Evolutionary conservation across 2,113 vertebrate species (phyloP), one percentile per base, ranked within the genome.

Genomic region (Ardeotis arabs): DNA sequence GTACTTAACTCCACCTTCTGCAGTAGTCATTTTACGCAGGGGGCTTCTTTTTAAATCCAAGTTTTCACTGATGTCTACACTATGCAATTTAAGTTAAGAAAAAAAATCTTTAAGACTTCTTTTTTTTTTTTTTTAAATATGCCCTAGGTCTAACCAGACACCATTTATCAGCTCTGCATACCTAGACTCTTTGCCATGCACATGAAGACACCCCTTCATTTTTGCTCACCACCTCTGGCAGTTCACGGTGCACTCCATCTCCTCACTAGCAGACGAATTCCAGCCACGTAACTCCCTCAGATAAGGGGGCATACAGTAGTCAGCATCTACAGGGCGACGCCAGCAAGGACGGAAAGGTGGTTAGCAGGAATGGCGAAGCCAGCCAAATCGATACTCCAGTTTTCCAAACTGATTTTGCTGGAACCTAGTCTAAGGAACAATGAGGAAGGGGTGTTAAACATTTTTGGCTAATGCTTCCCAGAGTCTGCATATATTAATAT

Each of bases 221-320:
- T 39, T n/a, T 27, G 14, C 49, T 39, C 25, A 13, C 17, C 49
- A 19, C 12, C 44, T 68, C 29, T 31, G 18, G 8, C 44, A 35
- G 6, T 7, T 31, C 27, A 39, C 10, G 24, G 52, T 2, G 50
- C 24, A 0, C 45, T 39, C 45, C 1, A 10, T 37, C 58, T 35
- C 50, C 39, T 6, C 33, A 17, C 20, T 1, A 45, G 27, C 23
- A 3, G 2, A 29, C 4, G 17, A 31, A 72, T 37, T 56, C 27
- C 6, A 23, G 23, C 5, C 22, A 70, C 1, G 3, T 2, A 31
- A 8, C 35, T 37, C n/a, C 47, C 31, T 31, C 7, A 7, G 21
- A 6, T 33, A 18, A 22, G 47, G 24, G 45, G 35, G 7, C 37
- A 52, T 5, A 20, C 3, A 8, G 29, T 10, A 31, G 9, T n/a